phyloP scores from a whole-genome alignment of 2,888 invertebrate genomes.

The Sesamia inferens region DNA sequence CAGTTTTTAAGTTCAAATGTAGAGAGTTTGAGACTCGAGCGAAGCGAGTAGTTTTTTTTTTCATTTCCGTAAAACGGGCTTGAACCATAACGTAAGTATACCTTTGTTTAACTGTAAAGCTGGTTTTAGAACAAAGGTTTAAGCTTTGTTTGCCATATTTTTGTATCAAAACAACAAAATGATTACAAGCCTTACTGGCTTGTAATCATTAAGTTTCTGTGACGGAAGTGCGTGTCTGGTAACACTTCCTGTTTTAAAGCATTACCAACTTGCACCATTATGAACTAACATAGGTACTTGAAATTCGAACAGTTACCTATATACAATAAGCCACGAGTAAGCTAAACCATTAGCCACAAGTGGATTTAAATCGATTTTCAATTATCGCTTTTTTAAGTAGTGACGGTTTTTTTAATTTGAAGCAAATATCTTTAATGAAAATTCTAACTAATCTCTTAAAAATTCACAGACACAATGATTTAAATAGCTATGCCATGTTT shows the following conservation, averaged over 20 bases:
- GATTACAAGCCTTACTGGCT: too few species aligned
- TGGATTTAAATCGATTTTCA: not conserved
- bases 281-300: not conserved
- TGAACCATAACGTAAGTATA: not conserved
- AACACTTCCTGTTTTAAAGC: slow-evolving; percentile 40
- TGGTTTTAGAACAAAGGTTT: slow-evolving; percentile 37
- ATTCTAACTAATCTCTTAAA: slow-evolving; percentile 1
- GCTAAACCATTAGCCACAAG: not conserved
- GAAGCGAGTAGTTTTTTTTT: not conserved
- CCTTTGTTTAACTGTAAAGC: slow-evolving; percentile 15
- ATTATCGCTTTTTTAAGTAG: not conserved
- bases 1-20: slow-evolving; percentile 25
- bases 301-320: slow-evolving; percentile 14
- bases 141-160: slow-evolving; percentile 33
- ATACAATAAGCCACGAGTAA: not conserved
- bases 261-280: slow-evolving; percentile 8
- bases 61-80: not conserved
- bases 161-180: slow-evolving; percentile 31
- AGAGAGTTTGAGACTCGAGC: not conserved
- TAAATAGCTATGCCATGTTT: not conserved
- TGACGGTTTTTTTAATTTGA: not conserved
- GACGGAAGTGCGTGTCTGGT: slow-evolving; percentile 42
- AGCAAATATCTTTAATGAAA: slow-evolving; percentile 4
- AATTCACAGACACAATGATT: not conserved
- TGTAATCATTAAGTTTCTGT: slow-evolving; percentile 23